These are phyloP conservation scores for Propithecus coquereli DNA, from an alignment of 2,113 vertebrate genomes.

Conservation along the genomic window DNA sequence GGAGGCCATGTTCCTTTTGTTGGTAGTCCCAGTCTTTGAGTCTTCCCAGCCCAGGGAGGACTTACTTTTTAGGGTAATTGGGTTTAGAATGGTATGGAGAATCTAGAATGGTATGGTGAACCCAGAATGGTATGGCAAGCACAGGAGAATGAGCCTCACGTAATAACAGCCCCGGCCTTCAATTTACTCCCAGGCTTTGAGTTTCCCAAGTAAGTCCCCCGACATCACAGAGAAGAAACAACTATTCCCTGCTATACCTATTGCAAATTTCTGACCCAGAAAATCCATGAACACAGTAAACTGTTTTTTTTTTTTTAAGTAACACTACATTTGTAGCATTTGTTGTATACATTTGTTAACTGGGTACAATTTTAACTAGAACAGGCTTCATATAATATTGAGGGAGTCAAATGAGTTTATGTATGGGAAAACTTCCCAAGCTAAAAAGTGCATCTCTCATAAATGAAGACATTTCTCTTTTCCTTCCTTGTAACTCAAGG, in stretches of 20 bases:
- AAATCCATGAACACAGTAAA: background rate
- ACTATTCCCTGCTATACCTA: background rate
- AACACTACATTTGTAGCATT: constrained; percentile 8
- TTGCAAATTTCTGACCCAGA: background rate
- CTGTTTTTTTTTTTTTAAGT: background rate
- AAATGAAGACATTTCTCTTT: background rate
- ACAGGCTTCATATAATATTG: background rate
- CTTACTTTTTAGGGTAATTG: background rate
- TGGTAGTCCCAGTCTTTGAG: background rate
- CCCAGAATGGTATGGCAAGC: background rate
- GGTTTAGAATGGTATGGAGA: background rate
- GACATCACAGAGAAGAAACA: background rate
- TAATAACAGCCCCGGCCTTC: background rate
- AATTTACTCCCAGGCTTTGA: background rate
- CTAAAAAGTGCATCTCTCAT: background rate
- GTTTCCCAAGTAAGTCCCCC: background rate
- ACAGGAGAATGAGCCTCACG: background rate
- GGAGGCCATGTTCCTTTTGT: background rate
- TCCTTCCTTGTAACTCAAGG: background rate
- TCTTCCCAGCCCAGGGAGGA: background rate
- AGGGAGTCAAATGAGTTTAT: background rate
- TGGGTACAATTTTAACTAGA: background rate
- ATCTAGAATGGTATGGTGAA: background rate
- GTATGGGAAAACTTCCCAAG: background rate
- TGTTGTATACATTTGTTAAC: background rate